These are phyloP conservation scores for Bostrychus sinensis DNA, from an alignment of 2,113 vertebrate species.

Conservation along the genomic window DNA sequence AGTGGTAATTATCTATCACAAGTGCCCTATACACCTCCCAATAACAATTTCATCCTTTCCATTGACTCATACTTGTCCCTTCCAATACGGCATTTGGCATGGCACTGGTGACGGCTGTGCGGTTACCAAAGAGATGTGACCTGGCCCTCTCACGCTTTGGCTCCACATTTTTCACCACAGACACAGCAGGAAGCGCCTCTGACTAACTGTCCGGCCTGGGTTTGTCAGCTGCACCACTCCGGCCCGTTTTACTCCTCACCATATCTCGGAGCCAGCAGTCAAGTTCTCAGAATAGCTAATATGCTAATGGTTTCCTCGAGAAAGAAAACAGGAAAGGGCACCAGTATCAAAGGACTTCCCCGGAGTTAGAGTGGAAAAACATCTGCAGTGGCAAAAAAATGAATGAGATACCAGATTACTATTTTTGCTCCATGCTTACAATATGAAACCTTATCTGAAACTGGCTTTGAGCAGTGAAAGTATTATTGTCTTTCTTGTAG, in stretches of 20 bases:
- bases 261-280: background rate
- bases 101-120: constrained; percentile 3
- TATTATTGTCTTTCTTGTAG: background rate
- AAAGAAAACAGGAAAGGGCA: constrained; percentile 64
- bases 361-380: background rate
- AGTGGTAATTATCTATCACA: no score
- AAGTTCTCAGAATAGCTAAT: constrained; percentile 26
- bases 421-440: constrained; percentile 3
- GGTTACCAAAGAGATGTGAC: constrained; percentile 52
- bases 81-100: constrained; percentile 27
- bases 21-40: no score
- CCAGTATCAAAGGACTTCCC: constrained; percentile 50
- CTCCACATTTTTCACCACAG: constrained; percentile 46
- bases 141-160: constrained; percentile 24
- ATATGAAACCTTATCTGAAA: background rate
- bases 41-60: constrained; percentile 5
- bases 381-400: background rate
- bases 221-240: constrained; percentile 31
- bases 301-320: constrained; percentile 56
- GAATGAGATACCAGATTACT: background rate
- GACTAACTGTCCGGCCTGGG: constrained; percentile 32
- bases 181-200: constrained; percentile 40
- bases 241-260: constrained; percentile 11
- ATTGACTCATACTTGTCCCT: constrained; percentile 12
- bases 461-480: background rate